These are phyloP conservation scores for Eubucco bourcierii DNA, from an alignment of 2,113 vertebrate species.

Conservation along the genomic window DNA sequence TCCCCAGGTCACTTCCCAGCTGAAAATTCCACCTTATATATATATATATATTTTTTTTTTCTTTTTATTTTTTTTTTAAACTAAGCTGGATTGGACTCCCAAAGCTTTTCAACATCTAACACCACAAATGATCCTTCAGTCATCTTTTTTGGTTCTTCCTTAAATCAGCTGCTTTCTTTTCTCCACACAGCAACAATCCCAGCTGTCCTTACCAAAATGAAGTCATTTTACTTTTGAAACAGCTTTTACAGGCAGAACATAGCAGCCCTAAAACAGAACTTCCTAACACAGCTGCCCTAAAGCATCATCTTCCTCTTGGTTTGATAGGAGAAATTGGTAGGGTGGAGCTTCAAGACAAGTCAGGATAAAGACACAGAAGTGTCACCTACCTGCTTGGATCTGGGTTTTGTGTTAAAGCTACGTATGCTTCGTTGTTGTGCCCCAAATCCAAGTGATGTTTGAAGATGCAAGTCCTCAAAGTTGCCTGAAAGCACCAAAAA, in stretches of 20 bases:
- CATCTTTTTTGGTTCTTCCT: neutral
- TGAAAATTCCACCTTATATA: neutral
- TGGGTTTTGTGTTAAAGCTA: constrained; percentile 91
- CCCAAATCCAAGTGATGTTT: constrained; percentile 96
- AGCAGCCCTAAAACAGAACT: neutral
- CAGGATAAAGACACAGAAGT: neutral
- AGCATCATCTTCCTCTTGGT: neutral
- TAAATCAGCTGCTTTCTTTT: neutral
- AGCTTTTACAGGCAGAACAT: neutral
- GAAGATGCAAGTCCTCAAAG: constrained; percentile 93
- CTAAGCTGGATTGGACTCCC: neutral
- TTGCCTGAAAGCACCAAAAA: constrained; percentile 78
- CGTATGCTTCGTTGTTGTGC: constrained; percentile 91
- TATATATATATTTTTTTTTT: neutral
- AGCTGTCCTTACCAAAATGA: neutral
- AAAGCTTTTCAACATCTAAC: neutral
- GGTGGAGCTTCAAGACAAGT: accelerated
- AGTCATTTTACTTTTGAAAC: neutral
- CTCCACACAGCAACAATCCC: neutral
- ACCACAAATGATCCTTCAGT: accelerated
- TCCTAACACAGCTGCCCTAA: neutral
- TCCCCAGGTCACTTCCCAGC: neutral
- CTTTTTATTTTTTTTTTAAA: neutral
- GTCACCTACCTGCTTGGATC: constrained; percentile 92
- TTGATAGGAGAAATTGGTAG: neutral